phyloP scores from a whole-genome alignment of 2,113 vertebrate species.

The Bagarius yarrelli region DNA sequence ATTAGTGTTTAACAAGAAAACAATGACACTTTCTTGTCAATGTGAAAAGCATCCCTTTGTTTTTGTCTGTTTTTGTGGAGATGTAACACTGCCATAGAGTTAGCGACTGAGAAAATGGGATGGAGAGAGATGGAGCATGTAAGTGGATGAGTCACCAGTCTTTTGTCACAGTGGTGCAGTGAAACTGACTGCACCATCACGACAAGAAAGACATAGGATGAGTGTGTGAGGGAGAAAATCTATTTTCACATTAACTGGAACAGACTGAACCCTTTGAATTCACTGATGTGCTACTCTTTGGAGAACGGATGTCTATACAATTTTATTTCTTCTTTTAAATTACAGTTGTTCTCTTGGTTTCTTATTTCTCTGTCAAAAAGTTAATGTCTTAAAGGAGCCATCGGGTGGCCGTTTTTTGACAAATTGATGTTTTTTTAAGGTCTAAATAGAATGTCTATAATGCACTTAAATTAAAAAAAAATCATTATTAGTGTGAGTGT shows the following conservation, averaged over 20 bases:
- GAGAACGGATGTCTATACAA: neutral
- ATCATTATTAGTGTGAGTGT: too few species aligned
- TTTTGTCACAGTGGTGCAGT: constrained; percentile 57
- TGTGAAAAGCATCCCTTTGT: constrained; percentile 27
- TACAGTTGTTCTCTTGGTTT: neutral
- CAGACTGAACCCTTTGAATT: neutral
- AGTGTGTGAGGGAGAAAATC: constrained; percentile 19
- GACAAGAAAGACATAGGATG: constrained; percentile 41
- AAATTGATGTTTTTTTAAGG: too few species aligned
- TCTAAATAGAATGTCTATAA: too few species aligned
- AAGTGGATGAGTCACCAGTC: constrained; percentile 60
- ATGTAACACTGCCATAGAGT: constrained; percentile 34
- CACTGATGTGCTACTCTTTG: neutral
- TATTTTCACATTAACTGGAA: constrained; percentile 18
- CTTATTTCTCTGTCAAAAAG: neutral
- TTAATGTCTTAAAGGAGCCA: neutral
- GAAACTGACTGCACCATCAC: constrained; percentile 51
- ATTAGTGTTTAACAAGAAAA: constrained; percentile 29
- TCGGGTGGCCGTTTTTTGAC: too few species aligned
- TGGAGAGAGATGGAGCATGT: constrained; percentile 50
- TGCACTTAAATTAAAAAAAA: too few species aligned
- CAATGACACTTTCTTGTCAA: neutral
- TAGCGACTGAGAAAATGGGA: constrained; percentile 21
- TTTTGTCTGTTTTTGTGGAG: constrained; percentile 22
- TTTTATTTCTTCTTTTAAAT: neutral